A percentile compares a stretch with the other conserved stretches of the same genome.
Conservation (phyloP, 1,140 invertebrate species). For the Scaptomyza hsui region DNA sequence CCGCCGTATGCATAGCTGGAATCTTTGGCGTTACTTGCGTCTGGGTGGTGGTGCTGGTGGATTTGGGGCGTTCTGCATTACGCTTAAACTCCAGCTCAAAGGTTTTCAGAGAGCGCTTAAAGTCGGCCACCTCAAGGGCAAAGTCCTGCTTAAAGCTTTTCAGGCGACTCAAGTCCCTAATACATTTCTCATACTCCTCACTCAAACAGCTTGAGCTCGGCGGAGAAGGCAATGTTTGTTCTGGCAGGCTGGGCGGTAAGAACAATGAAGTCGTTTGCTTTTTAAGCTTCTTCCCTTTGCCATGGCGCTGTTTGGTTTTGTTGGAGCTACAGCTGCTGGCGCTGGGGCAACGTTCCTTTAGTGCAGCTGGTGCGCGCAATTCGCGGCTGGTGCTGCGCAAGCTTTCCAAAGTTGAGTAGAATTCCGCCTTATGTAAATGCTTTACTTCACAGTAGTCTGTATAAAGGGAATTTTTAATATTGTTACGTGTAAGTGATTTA, state of each 20-base stretch:
- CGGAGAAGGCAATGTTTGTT: not conserved
- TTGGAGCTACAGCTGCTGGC: slow-evolving; percentile 36
- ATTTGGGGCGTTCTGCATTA: slow-evolving; percentile 43
- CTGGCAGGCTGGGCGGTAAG: slow-evolving; percentile 1
- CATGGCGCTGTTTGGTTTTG: slow-evolving; percentile 47
- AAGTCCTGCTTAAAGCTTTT: slow-evolving; percentile 75
- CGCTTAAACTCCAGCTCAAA: slow-evolving; percentile 70
- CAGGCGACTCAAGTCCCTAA: slow-evolving; percentile 55
- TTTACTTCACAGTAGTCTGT: slow-evolving; percentile 83
- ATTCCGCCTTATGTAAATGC: slow-evolving; percentile 76
- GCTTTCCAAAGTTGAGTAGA: slow-evolving; percentile 72
- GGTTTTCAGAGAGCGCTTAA: slow-evolving; percentile 67
- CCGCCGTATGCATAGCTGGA: slow-evolving; percentile 50
- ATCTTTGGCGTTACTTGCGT: slow-evolving; percentile 13
- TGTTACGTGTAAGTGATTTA: not conserved
- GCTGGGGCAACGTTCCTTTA: slow-evolving; percentile 41
- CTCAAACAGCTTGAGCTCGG: slow-evolving; percentile 47
- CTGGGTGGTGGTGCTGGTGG: slow-evolving; percentile 53
- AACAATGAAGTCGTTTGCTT: slow-evolving; percentile 28
- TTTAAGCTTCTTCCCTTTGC: slow-evolving; percentile 51
- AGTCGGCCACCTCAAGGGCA: slow-evolving; percentile 67
- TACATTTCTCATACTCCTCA: slow-evolving; percentile 65
- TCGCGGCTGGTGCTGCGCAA: slow-evolving; percentile 73
- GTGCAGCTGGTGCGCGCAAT: slow-evolving; percentile 43
- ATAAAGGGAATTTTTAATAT: no score